These are phyloP conservation scores for Tinea pellionella DNA, from an alignment of 2,888 invertebrate genomes.

Conservation along the genomic window DNA sequence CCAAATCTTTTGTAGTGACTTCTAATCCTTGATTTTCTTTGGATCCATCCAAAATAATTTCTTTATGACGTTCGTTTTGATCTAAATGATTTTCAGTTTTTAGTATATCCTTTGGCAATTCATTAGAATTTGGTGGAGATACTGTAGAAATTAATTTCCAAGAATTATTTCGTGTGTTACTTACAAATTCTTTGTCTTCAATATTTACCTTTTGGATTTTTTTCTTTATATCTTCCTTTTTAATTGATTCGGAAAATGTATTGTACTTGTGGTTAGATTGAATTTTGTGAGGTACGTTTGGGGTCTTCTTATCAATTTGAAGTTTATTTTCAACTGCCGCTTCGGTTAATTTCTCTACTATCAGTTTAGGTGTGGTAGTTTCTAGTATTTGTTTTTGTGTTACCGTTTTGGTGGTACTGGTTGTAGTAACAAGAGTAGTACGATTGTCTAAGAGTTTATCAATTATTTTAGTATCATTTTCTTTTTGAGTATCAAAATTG, in stretches of 20 bases:
- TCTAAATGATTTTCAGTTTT: constrained; percentile 39
- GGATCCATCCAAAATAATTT: constrained; percentile 48
- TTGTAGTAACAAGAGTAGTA: background rate
- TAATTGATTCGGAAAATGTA: constrained; percentile 28
- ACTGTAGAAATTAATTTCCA: constrained; percentile 73
- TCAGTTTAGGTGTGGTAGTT: constrained; percentile 5
- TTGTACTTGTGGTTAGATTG: constrained; percentile 22
- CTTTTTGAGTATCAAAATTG: constrained; percentile 14
- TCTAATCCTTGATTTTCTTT: constrained; percentile 77
- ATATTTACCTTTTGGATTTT: constrained; percentile 61
- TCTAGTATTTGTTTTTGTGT: background rate
- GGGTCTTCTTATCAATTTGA: constrained; percentile 19
- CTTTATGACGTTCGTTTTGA: constrained; percentile 34
- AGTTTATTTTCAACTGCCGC: background rate
- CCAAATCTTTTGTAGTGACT: constrained; percentile 77
- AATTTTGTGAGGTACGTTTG: constrained; percentile 9
- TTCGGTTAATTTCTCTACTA: constrained; percentile 8
- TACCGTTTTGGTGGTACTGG: background rate
- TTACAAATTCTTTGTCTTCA: constrained; percentile 48
- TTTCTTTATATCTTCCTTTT: constrained; percentile 59
- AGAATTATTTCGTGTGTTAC: constrained; percentile 47
- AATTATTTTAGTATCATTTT: constrained; percentile 8
- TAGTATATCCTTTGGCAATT: constrained; percentile 43
- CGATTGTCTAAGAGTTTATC: background rate
- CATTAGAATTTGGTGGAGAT: constrained; percentile 55